Percentiles rank a stretch among this genome's conserved stretches.
Evolutionary conservation across 1,140 invertebrate genomes (phyloP).

Genomic region (Liolophura sinensis): DNA sequence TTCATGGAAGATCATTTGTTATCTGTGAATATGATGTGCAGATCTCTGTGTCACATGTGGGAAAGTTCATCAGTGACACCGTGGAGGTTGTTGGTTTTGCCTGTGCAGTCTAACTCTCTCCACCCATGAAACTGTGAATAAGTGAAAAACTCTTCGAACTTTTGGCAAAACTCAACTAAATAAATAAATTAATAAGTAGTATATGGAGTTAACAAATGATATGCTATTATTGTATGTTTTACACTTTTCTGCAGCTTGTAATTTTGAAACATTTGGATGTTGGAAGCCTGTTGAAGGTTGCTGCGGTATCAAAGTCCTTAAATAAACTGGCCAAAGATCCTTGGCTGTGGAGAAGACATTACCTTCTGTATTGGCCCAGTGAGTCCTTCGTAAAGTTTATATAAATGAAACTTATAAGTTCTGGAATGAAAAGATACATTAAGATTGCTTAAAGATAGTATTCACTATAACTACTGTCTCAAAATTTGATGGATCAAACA

Average conservation of each 20-base stretch:
- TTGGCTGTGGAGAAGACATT: slow-evolving; percentile 20
- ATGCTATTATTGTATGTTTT: not conserved
- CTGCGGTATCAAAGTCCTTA: slow-evolving; percentile 19
- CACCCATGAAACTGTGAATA: too few relatives aligned
- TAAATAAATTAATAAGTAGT: too few relatives aligned
- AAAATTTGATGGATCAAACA: slow-evolving; percentile 1
- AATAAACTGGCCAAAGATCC: slow-evolving; percentile 13
- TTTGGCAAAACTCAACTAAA: too few relatives aligned
- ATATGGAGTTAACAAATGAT: not conserved
- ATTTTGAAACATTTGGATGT: slow-evolving; percentile 21
- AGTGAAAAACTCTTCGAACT: too few relatives aligned
- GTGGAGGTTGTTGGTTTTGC: too few relatives aligned
- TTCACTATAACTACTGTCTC: not conserved
- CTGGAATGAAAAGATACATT: too few relatives aligned
- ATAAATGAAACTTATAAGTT: not conserved
- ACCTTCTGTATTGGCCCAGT: slow-evolving; percentile 22
- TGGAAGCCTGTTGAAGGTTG: slow-evolving; percentile 13
- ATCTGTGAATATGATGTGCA: too few relatives aligned
- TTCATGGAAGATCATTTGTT: too few relatives aligned
- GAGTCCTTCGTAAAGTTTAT: slow-evolving; percentile 7
- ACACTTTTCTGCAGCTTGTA: slow-evolving; percentile 8
- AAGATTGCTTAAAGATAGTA: too few relatives aligned
- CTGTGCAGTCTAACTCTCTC: too few relatives aligned
- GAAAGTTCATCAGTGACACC: too few relatives aligned
- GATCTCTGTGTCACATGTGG: too few relatives aligned